Percentiles rank a stretch among this genome's conserved stretches.
Evolutionary conservation across 2,888 invertebrate genomes (phyloP).

Genomic region (Serripes groenlandicus): DNA sequence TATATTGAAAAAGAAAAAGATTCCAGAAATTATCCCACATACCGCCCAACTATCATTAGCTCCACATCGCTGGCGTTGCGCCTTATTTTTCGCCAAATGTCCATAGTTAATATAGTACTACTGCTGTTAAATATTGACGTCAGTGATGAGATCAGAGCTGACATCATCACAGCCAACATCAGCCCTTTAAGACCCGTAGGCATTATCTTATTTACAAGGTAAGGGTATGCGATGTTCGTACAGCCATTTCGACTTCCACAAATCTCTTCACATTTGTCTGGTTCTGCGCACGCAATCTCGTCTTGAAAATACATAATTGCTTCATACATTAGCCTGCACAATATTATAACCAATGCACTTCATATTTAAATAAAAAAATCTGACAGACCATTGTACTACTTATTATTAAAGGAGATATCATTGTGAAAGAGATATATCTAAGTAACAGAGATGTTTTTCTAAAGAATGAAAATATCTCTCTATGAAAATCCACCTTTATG

Average conservation of each 20-base stretch:
- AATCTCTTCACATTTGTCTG: conserved; percentile 84
- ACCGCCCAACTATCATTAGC: conserved; percentile 87
- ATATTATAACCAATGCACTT: no score
- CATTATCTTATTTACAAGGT: conserved; percentile 87
- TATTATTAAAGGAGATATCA: no score
- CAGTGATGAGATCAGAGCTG: conserved; percentile 87
- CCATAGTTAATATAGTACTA: conserved; percentile 88
- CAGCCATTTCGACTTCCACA: conserved; percentile 87
- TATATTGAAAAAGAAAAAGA: no score
- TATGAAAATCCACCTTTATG: no score
- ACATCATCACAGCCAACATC: conserved; percentile 88
- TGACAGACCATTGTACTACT: no score
- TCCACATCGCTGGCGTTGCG: conserved; percentile 86
- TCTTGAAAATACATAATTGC: no score
- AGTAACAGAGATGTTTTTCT: no score
- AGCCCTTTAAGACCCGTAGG: conserved; percentile 86
- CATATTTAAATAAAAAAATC: no score
- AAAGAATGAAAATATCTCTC: no score
- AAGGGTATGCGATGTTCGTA: conserved; percentile 87
- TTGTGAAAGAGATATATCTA: no score
- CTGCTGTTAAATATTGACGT: conserved; percentile 88
- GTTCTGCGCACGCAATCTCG: conserved; percentile 87
- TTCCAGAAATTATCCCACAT: no score
- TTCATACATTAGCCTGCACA: no score
- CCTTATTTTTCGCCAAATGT: conserved; percentile 87